phyloP scores from a whole-genome alignment of 2,888 invertebrate species.

The Celastrina argiolus region DNA sequence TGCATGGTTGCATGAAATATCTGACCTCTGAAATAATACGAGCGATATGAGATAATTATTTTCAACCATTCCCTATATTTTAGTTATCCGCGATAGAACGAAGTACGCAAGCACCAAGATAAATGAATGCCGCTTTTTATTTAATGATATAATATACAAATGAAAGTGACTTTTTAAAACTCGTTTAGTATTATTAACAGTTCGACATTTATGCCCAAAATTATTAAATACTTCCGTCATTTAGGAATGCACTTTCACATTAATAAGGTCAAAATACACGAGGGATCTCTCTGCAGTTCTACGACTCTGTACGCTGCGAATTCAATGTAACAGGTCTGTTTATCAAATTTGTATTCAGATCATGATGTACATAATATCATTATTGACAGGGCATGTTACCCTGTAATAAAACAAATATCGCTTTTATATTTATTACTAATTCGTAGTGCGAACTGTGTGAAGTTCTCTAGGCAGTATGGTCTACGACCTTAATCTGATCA shows the following conservation, averaged over 20 bases:
- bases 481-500: no score
- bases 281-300: not conserved
- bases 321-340: not conserved
- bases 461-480: no score
- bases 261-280: conserved; percentile 35
- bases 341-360: no score
- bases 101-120: not conserved
- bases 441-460: no score
- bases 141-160: not conserved
- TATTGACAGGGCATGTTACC: not conserved
- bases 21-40: no score
- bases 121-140: not conserved
- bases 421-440: no score
- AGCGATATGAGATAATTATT: no score
- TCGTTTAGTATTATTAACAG: conserved; percentile 26
- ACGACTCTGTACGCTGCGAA: not conserved
- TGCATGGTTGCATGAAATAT: no score
- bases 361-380: no score
- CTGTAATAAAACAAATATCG: not conserved
- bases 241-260: conserved; percentile 43
- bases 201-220: conserved; percentile 32
- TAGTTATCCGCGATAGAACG: no score
- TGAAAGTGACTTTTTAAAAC: not conserved
- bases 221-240: conserved; percentile 33
- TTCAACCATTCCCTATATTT: no score